Evolutionary conservation across 2,113 vertebrate genomes (phyloP).

Genomic region (Psilopogon haemacephalus): DNA sequence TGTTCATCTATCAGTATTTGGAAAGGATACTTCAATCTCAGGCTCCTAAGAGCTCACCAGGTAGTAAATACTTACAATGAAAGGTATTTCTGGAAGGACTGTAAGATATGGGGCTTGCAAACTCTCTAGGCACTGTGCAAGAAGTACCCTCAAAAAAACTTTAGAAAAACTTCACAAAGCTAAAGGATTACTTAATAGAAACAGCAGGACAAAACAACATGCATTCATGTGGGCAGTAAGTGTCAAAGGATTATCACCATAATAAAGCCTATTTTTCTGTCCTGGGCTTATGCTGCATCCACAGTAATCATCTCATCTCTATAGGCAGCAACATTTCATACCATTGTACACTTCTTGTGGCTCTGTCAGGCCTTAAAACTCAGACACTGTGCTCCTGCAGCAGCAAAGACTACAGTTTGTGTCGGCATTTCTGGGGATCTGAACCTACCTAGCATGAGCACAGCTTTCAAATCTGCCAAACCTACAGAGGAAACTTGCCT

Average conservation of each 20-base stretch:
- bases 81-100: neutral
- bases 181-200: neutral
- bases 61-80: neutral
- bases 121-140: neutral
- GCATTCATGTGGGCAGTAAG: neutral
- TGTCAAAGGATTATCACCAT: neutral
- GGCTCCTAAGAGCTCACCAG: neutral
- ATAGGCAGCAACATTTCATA: neutral
- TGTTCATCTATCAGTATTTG: neutral
- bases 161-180: neutral
- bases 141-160: neutral
- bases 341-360: neutral
- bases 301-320: neutral
- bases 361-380: neutral
- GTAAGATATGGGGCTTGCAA: neutral
- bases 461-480: neutral
- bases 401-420: neutral
- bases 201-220: neutral
- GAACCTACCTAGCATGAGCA: rapidly evolving
- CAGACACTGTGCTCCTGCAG: neutral
- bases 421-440: neutral
- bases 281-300: neutral
- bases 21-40: neutral
- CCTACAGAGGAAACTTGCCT: neutral
- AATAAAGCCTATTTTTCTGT: neutral